phyloP scores from a whole-genome alignment of 2,888 invertebrate genomes.

The Drosophila affinis region DNA sequence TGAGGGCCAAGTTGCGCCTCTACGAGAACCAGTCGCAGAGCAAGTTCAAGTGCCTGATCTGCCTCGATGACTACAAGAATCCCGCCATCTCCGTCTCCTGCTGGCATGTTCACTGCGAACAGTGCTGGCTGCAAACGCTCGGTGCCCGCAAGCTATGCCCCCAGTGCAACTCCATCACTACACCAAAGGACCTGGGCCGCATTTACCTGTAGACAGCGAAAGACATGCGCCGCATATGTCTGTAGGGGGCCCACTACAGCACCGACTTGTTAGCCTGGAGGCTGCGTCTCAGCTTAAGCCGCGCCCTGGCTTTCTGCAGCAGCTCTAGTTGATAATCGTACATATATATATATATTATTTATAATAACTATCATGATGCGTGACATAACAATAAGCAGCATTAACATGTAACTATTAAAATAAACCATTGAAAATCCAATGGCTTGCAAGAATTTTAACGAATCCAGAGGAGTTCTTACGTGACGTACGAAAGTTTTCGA shows the following conservation, averaged over 20 bases:
- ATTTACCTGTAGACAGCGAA: conserved; percentile 89
- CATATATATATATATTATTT: conserved; percentile 48
- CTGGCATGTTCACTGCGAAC: conserved; percentile 98
- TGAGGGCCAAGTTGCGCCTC: conserved; percentile 90
- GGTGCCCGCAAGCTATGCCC: conserved; percentile 96
- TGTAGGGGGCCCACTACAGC: neutral
- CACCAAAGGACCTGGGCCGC: conserved; percentile 92
- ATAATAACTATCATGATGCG: conserved; percentile 64
- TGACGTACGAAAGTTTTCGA: neutral
- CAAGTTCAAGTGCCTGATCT: conserved; percentile 94
- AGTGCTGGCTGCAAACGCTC: conserved; percentile 88
- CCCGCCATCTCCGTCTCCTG: conserved; percentile 97
- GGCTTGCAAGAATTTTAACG: neutral
- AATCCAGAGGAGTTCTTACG: neutral
- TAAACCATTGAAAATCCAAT: conserved; percentile 45
- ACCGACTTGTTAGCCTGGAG: conserved; percentile 14
- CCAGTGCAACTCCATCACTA: conserved; percentile 96
- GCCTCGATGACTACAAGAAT: conserved; percentile 92
- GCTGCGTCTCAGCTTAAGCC: conserved; percentile 21
- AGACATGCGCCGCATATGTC: too few relatives aligned
- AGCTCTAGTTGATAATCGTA: conserved; percentile 40
- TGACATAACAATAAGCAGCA: conserved; percentile 72
- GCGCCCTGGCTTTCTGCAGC: conserved; percentile 9
- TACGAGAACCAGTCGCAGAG: conserved; percentile 87
- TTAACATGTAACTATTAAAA: conserved; percentile 63